Base-by-base conservation (phyloP, 2,888 invertebrate genomes). In the Synanthedon tipuliformis region DNA sequence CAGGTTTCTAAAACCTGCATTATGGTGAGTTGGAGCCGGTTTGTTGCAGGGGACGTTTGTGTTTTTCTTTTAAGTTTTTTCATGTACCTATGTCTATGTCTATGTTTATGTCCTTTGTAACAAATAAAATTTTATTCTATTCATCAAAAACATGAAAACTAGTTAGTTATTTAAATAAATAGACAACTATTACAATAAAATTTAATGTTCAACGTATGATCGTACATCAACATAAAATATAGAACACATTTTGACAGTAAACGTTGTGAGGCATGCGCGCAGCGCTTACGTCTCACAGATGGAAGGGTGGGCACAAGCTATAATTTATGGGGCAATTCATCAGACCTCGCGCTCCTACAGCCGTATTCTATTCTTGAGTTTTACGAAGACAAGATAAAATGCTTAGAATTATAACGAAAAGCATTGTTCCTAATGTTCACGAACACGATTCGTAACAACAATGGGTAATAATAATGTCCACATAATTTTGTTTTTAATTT, bases 281-380 rank as follows among this genome's bases (percentile, higher is more conserved):
- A 45, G 5, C 45, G 58, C 55, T 61, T 56, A 53, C 60, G 51
- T 54, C 53, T 56, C 59, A 57, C 61, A 61, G 64, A 66, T 63
- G 64, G 65, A 71, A 72, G 62, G 66, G 56, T 56, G 55, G 57
- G 64, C 62, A 67, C 67, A 64, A 69, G 68, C 68, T 67, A 68
- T 64, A 68, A 71, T 74, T 73, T 75, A 75, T 73, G 68, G 61
- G 68, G 68, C 69, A 69, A 75, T 76, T 71, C 75, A 74, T 75
- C 73, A 74, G 68, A 60, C 64, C 64, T 67, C 62, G 45, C n/a
- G 45, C 45, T 45, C 45, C 45, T 45, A 45, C 45, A 45, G 45
- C n/a, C 45, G 45, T 45, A 45, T 45, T 45, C 45, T 45, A 45
- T 45, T 45, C 45, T 45, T 45, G 45, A 45, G 15, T 45, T 34